Percentiles rank a stretch among this genome's conserved stretches.
These are phyloP conservation scores for Streblospio benedicti DNA, from an alignment of 1,140 invertebrate genomes.

Conservation along the genomic window DNA sequence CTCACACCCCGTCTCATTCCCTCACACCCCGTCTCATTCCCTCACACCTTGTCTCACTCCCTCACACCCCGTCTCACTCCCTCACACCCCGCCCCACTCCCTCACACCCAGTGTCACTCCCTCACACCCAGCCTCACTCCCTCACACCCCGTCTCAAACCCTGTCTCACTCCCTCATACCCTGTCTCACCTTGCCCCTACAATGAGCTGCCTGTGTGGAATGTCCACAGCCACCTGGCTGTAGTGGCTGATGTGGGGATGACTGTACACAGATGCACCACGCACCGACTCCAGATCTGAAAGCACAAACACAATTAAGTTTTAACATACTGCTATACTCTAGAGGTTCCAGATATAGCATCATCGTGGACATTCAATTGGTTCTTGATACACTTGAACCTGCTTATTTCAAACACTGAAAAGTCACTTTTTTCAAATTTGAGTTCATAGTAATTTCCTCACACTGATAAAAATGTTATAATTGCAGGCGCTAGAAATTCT, in stretches of 20 bases:
- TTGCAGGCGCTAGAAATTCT: too few species aligned
- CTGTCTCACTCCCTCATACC: background rate
- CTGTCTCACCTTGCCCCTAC: constrained; percentile 64
- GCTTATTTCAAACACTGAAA: too few species aligned
- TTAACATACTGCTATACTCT: too few species aligned
- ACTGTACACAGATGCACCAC: background rate
- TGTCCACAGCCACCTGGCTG: constrained; percentile 71
- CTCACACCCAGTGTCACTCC: background rate
- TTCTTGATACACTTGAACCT: too few species aligned
- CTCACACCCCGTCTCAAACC: background rate
- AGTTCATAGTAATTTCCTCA: too few species aligned
- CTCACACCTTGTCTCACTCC: background rate
- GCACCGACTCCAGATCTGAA: background rate
- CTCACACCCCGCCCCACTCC: too few species aligned
- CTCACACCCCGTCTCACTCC: background rate
- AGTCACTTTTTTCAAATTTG: too few species aligned
- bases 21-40: background rate
- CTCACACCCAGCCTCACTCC: background rate
- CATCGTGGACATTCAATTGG: too few species aligned
- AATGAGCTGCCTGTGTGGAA: constrained; percentile 69
- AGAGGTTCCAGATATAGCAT: too few species aligned
- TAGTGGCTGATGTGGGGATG: constrained; percentile 61
- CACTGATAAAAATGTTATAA: too few species aligned
- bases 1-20: background rate
- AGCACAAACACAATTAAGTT: too few species aligned